phyloP scores from a whole-genome alignment of 2,113 vertebrate species.

The Propithecus coquereli region DNA sequence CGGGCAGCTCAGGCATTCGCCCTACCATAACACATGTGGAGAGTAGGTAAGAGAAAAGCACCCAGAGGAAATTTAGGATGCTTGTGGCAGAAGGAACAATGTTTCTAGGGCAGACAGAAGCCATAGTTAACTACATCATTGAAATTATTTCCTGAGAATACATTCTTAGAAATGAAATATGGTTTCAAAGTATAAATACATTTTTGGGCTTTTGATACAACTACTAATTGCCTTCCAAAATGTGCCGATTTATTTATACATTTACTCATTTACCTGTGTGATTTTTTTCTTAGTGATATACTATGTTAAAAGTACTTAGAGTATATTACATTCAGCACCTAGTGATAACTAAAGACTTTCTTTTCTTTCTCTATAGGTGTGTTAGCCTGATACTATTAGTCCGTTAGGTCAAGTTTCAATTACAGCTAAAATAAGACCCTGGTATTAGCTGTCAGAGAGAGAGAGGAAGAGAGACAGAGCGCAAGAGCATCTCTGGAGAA shows the following conservation, averaged over 20 bases:
- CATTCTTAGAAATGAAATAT: too few relatives aligned
- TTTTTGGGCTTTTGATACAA: not conserved
- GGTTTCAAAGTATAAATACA: too few relatives aligned
- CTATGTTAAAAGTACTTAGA: not conserved
- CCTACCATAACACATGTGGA: not conserved
- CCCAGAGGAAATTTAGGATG: too few relatives aligned
- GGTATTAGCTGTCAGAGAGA: not conserved
- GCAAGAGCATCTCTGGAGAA: not conserved
- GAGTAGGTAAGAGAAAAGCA: accelerated
- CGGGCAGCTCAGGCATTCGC: not conserved
- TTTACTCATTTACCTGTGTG: not conserved
- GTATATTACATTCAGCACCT: not conserved
- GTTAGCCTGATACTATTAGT: not conserved
- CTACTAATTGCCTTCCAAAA: not conserved
- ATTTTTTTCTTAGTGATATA: not conserved
- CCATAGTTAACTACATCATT: accelerated
- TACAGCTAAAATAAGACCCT: not conserved
- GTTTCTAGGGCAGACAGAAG: not conserved
- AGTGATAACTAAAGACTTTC: not conserved
- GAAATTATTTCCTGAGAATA: not conserved
- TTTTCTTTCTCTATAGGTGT: too few relatives aligned
- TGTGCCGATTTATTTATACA: not conserved
- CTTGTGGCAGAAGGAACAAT: accelerated
- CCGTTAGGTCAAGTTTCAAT: not conserved
- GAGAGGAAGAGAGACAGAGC: not conserved